These are phyloP conservation scores for Enteromius anoplus DNA, from an alignment of 2,797 vertebrate species.

Conservation along the genomic window DNA sequence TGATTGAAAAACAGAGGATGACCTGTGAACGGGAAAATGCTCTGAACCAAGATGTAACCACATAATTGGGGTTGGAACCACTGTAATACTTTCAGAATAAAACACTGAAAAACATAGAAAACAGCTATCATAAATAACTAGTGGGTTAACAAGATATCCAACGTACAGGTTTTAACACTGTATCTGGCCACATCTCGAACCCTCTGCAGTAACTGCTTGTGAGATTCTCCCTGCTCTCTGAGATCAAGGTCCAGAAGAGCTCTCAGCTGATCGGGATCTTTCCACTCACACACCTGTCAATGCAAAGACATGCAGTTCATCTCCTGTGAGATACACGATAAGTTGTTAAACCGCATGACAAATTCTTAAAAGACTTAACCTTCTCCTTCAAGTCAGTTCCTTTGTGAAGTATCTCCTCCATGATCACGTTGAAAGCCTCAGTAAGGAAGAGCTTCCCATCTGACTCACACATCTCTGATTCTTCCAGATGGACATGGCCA, in stretches of 20 bases:
- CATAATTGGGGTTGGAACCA: not conserved
- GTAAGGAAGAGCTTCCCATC: slow-evolving; percentile 79
- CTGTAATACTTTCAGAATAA: not conserved
- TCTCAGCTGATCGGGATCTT: slow-evolving; percentile 79
- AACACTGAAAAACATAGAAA: not conserved
- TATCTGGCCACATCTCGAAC: slow-evolving; percentile 82
- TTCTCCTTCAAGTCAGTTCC: slow-evolving; percentile 80
- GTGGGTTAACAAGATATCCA: not conserved
- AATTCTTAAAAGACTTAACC: slow-evolving; percentile 65
- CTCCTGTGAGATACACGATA: slow-evolving; percentile 21
- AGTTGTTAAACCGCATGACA: slow-evolving; percentile 13
- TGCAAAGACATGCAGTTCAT: not conserved
- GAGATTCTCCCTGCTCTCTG: slow-evolving; percentile 75
- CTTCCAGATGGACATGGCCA: not conserved
- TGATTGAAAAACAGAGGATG: slow-evolving; percentile 91
- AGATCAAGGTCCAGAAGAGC: slow-evolving; percentile 84
- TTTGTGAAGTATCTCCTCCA: slow-evolving; percentile 82
- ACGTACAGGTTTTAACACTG: slow-evolving; percentile 87
- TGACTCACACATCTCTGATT: slow-evolving; percentile 53
- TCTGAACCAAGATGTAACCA: not conserved
- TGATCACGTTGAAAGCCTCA: slow-evolving; percentile 79
- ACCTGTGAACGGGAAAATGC: slow-evolving; percentile 67
- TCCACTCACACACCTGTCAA: slow-evolving; percentile 87
- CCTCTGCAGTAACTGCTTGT: slow-evolving; percentile 75
- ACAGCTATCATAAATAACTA: not conserved